Conservation (phyloP, 2,888 invertebrate genomes). For the Loripinus fragilis region DNA sequence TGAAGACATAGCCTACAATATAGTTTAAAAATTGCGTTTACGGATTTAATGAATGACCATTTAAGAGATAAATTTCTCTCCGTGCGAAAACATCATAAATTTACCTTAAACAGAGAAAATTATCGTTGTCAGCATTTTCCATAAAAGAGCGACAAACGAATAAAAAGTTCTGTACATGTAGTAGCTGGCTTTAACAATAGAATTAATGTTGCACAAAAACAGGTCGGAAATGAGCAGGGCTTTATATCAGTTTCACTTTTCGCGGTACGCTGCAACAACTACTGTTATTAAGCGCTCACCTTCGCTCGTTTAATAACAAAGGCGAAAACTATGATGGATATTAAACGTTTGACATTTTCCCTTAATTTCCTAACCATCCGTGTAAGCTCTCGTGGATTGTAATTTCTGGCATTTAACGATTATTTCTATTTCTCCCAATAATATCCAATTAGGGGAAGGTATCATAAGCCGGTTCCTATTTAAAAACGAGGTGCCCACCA, state of each 20-base stretch:
- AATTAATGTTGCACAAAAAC: conserved; percentile 11
- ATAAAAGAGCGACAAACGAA: conserved; percentile 1
- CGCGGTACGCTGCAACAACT: neutral
- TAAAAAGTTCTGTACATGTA: conserved; percentile 6
- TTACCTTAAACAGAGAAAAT: neutral
- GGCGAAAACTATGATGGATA: conserved; percentile 23
- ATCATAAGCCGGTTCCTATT: neutral
- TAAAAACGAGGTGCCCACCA: too few relatives aligned
- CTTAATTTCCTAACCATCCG: conserved; percentile 40
- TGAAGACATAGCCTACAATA: too few relatives aligned
- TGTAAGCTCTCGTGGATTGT: conserved; percentile 27
- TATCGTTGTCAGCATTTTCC: neutral
- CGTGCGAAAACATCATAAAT: neutral
- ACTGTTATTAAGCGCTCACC: conserved; percentile 33
- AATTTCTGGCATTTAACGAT: conserved; percentile 50
- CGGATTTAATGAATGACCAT: neutral
- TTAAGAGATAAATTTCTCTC: neutral
- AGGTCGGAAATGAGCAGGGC: conserved; percentile 5
- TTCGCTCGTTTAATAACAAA: conserved; percentile 30
- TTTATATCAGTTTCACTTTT: conserved; percentile 22
- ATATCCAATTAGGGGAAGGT: conserved; percentile 17
- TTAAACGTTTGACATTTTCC: conserved; percentile 52
- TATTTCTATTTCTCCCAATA: conserved; percentile 33
- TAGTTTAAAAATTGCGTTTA: too few relatives aligned
- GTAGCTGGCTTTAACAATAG: neutral